Percentiles rank a stretch among this genome's conserved stretches.
These are phyloP conservation scores for Misgurnus anguillicaudatus DNA, from an alignment of 2,113 vertebrate genomes.

Conservation along the genomic window DNA sequence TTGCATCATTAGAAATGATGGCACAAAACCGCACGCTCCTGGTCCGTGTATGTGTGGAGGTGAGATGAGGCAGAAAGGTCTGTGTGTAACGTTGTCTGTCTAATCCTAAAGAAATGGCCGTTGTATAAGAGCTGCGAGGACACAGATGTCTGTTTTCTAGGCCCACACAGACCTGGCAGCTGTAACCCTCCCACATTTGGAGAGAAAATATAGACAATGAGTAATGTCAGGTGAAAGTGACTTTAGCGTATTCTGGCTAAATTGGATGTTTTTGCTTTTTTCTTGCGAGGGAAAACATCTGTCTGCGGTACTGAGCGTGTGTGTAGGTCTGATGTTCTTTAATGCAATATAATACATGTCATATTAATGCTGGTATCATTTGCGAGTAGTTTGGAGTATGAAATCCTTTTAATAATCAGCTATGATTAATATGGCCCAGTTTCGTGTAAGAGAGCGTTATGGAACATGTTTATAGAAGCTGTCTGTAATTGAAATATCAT, in stretches of 20 bases:
- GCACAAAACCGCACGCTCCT: too few species aligned
- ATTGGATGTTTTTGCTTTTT: conserved; percentile 9
- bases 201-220: background rate
- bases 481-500: conserved; percentile 70
- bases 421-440: conserved; percentile 59
- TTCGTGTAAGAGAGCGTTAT: conserved; percentile 68
- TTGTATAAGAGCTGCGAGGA: background rate
- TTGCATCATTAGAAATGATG: background rate
- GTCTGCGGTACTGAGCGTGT: background rate
- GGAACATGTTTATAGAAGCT: conserved; percentile 60
- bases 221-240: conserved; percentile 6
- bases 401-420: conserved; percentile 73
- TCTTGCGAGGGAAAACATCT: background rate
- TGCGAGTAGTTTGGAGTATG: conserved; percentile 47
- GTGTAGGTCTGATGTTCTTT: conserved; percentile 6
- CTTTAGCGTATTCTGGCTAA: background rate
- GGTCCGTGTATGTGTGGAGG: background rate
- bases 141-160: background rate
- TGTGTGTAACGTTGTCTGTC: background rate
- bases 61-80: background rate
- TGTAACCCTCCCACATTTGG: conserved; percentile 4
- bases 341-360: conserved; percentile 54
- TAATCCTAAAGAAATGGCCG: conserved; percentile 1
- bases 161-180: background rate
- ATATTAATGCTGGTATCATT: conserved; percentile 61